Base-by-base conservation (phyloP, 2,888 invertebrate species). In the Peribatodes rhomboidaria region DNA sequence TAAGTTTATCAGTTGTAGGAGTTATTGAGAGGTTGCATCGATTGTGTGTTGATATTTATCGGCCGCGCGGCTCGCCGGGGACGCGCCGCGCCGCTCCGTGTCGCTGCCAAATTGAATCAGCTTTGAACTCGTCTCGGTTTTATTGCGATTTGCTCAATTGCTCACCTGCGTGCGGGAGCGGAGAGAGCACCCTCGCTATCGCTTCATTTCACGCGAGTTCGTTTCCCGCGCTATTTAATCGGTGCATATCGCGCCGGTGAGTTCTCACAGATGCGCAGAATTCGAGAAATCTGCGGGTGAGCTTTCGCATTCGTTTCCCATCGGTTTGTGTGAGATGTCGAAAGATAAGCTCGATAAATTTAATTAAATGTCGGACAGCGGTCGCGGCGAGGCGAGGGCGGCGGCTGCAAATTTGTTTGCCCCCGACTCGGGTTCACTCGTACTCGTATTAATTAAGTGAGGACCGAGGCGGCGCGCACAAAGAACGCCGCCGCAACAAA, bases 291-390 rank as follows among this genome's bases (percentile, higher is more conserved):
- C 78, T 72, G 70, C 81, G 76, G 76, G 78, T 77, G 75, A 76
- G 76, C 78, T 77, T 81, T 83, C 78, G 84, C 85, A 79, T 81
- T 81, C 82, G 85, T 84, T 89, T 90, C 88, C 87, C 90, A 89
- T 86, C 84, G 87, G 76, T 69, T 71, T 69, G 80, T 76, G 81
- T 78, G 85, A 84, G 86, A 88, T 88, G 87, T 81, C 81, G 77
- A 80, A 75, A 83, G 92, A 91, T 92, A 89, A 89, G 81, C 78
- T 75, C 86, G 89, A 91, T 92, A 90, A 90, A 91, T 92, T 90
- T 90, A 92, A 91, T 92, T 86, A 91, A 90, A 88, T 78, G 83
- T 81, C 80, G 77, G 78, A 80, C 80, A 71, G 56, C 46, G 66
- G 60, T 58, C 44, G 27, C 54, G 41, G 41, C 66, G 73, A 69